Base-by-base conservation (phyloP, 2,888 invertebrate species). In the Drosophila fulvimacula region DNA sequence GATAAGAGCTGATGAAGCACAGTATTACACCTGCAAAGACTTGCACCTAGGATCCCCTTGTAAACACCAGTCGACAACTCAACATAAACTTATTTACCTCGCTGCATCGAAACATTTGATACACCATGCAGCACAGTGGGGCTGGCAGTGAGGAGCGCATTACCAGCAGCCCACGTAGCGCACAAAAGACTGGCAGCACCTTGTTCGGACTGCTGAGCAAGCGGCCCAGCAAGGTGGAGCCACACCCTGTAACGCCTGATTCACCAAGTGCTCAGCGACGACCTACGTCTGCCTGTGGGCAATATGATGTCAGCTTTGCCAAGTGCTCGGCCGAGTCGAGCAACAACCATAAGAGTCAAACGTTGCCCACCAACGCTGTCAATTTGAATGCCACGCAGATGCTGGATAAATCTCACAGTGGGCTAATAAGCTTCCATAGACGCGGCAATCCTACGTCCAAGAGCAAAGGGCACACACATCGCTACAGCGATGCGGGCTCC, bases 151-250 rank as follows among this genome's bases (percentile, higher is more conserved):
- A 91, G 56, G 92, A 92, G 69, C 90, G 90, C 53, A 91, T 91
- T 42, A 82, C 88, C 21, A 89, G 82, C 74, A 76, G 76, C 62
- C 88, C 58, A 70, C 88, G 91, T 4, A 82, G 90, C 5, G 66
- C 78, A 10, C 86, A 79, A 49, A 91, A 91, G 55, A 49, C 87
- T 10, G 78, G 85, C 24, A 79, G 79, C 48, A 76, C 91, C 0
- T 76, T 92, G 6, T 82, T 92, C 30, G 91, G 92, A 0, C 70
- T 92, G 27, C 79, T 92, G 36, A 90, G 85, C 61, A 92, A 92
- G 69, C 91, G 93, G 3, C 92, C 92, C 2, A 92, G 91, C 58
- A 92, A 92, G 81, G 92, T 92, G 17, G 93, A 93, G 58, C 93
- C 93, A 3, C 92, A 92, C 83, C 92, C 92, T 13, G 69, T 79